Base-by-base conservation (phyloP, 2,113 vertebrate species). In the Daboia siamensis region DNA sequence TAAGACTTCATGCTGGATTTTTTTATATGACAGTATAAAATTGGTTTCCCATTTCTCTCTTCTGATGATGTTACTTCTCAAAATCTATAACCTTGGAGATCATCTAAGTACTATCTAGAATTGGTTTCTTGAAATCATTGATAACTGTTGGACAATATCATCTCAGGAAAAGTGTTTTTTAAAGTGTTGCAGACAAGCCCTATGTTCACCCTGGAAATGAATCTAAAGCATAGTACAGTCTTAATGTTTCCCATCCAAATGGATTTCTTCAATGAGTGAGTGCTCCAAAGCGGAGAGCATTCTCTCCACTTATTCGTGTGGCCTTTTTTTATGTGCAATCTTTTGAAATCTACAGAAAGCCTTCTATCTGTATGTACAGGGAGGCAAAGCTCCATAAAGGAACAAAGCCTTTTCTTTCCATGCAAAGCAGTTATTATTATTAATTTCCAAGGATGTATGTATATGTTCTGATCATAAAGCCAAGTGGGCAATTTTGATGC, bases 371-470 rank as follows among this genome's bases (percentile, higher is more conserved):
- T 92, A 94, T 94, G 88, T 93, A 80, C 89, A 93, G 0, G 0
- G 92, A 94, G 90, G 93, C 90, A 93, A 91, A 92, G 93, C 87
- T 92, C 57, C 44, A 92, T 91, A 55, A 90, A 95, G 94, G 85
- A 86, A 94, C 93, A 96, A 95, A 96, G 92, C 88, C 92, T 92
- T 94, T 94, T 89, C 54, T 90, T 93, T 90, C 88, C 94, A 96
- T 92, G 94, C 48, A 96, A 95, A 93, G 93, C 93, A 92, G 84
- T 55, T 1, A 17, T 48, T 95, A 87, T 87, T 91, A 92, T 87
- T 93, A 44, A 74, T 93, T 94, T 96, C 48, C 57, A 48, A 61
- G 74, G 95, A 54, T 24, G 0, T 64, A 56, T 92, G 94, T 93
- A 93, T 93, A 94, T 94, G 89, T 93, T 95, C 95, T 93, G 93